Evolutionary conservation across 2,888 invertebrate genomes (phyloP).

Genomic region (Lasioglossum marginatum): DNA sequence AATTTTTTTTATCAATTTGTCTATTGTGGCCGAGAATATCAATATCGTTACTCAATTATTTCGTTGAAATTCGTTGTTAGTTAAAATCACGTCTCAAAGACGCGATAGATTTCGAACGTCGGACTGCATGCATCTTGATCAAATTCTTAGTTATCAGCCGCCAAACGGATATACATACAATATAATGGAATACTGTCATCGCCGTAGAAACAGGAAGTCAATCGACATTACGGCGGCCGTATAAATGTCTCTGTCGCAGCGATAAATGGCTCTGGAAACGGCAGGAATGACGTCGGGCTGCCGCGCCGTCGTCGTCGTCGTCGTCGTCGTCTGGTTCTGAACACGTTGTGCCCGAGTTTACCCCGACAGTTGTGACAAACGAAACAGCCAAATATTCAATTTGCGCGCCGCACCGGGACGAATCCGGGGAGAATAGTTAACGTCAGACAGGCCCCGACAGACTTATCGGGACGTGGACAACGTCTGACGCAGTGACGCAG

Average conservation of each 20-base stretch:
- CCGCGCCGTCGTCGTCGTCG: background rate
- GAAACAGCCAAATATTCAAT: slow-evolving; percentile 58
- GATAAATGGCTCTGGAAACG: slow-evolving; percentile 28
- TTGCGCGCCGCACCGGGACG: slow-evolving; percentile 20
- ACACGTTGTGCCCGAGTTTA: slow-evolving; percentile 15
- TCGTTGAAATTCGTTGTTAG: no score
- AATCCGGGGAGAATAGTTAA: slow-evolving; percentile 34
- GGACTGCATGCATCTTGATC: background rate
- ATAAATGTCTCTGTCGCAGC: slow-evolving; percentile 19
- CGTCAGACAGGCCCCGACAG: slow-evolving; percentile 39
- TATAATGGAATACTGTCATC: background rate
- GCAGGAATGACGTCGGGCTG: background rate
- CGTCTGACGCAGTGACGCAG: slow-evolving; percentile 31
- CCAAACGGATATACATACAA: no score
- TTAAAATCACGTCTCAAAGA: no score
- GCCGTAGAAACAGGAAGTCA: slow-evolving; percentile 11
- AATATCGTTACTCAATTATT: no score
- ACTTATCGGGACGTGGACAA: slow-evolving; percentile 47
- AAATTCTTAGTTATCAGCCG: slow-evolving; percentile 2
- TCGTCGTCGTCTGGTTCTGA: background rate
- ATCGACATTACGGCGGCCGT: slow-evolving; percentile 20
- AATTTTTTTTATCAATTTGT: no score
- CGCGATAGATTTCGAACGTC: background rate
- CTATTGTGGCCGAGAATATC: no score
- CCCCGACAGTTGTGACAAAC: slow-evolving; percentile 52